Evolutionary conservation across 1,140 invertebrate genomes (phyloP).

Genomic region (Trichonephila inaurata): DNA sequence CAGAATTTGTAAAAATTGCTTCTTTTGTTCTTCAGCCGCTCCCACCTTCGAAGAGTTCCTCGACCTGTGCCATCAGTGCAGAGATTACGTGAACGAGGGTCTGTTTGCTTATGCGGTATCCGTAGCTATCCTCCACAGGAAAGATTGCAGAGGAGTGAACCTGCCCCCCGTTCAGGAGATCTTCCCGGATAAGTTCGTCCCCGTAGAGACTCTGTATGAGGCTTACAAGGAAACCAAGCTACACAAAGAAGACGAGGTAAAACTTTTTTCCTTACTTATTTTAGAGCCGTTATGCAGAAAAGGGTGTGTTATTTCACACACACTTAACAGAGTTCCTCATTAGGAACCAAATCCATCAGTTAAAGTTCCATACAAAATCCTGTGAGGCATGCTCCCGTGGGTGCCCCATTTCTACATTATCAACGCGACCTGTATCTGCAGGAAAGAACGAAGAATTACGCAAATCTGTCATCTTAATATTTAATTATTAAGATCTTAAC

Average conservation of each 20-base stretch:
- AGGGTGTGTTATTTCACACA: no score
- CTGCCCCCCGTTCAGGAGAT: conserved; percentile 87
- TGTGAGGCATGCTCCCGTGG: no score
- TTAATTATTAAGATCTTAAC: no score
- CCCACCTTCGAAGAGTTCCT: conserved; percentile 82
- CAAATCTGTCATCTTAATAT: no score
- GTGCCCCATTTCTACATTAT: no score
- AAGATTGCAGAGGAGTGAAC: conserved; percentile 82
- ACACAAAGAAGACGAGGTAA: conserved; percentile 76
- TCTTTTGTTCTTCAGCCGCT: background rate
- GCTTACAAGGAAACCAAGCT: conserved; percentile 80
- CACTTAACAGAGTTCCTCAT: no score
- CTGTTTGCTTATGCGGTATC: conserved; percentile 85
- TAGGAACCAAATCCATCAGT: no score
- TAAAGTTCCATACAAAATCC: no score
- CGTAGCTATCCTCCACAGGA: conserved; percentile 84
- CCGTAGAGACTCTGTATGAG: conserved; percentile 81
- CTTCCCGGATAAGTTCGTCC: conserved; percentile 83
- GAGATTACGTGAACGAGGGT: conserved; percentile 85
- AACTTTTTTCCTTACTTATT: background rate
- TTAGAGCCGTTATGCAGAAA: no score
- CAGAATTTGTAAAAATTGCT: no score
- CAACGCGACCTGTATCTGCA: no score
- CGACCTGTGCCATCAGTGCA: conserved; percentile 85
- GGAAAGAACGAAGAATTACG: no score